A percentile compares a stretch with the other conserved stretches of the same genome.
Conservation (phyloP, 2,888 invertebrate genomes). For the Phymatocera aterrima region DNA sequence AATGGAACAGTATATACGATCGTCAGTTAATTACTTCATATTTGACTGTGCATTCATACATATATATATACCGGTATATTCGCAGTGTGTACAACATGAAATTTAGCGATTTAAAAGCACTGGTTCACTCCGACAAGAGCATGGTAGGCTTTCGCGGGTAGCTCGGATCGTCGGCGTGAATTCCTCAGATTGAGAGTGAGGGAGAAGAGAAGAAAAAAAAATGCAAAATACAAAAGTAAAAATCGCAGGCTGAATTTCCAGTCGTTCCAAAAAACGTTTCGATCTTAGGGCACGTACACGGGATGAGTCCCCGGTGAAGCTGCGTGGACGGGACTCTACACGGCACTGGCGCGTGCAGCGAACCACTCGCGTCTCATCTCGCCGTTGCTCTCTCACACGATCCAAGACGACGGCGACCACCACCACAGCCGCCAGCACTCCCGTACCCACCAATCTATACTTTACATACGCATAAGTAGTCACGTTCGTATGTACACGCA, state of each 20-base stretch:
- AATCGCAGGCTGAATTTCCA: no score
- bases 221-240: no score
- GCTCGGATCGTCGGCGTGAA: no score
- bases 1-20: no score
- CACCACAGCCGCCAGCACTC: neutral
- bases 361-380: conserved; percentile 59
- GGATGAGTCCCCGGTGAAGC: conserved; percentile 58
- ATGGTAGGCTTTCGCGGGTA: no score
- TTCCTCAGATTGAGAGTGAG: no score
- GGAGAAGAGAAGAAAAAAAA: no score
- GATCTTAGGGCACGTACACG: no score
- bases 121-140: no score
- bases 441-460: neutral
- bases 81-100: neutral
- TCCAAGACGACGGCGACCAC: conserved; percentile 15
- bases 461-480: neutral
- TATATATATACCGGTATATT: neutral
- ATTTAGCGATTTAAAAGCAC: no score
- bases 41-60: neutral
- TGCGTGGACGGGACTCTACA: conserved; percentile 67
- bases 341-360: conserved; percentile 65
- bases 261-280: no score
- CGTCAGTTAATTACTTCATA: neutral
- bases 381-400: conserved; percentile 27
- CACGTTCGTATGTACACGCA: neutral